Evolutionary conservation across 2,113 vertebrate species (phyloP).

Genomic region (Mixornis gularis): DNA sequence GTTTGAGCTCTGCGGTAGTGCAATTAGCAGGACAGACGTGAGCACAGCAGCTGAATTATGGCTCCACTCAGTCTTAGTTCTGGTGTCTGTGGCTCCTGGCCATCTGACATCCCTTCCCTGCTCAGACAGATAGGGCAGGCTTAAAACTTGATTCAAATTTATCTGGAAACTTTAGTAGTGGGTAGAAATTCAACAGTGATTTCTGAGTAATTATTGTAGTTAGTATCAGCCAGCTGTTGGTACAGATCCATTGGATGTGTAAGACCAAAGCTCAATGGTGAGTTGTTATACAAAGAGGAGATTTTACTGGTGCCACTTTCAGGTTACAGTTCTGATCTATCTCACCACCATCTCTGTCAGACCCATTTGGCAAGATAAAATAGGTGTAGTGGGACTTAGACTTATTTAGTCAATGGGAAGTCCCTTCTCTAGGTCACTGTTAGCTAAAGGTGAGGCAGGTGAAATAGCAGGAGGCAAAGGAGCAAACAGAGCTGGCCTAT

Average conservation of each 20-base stretch:
- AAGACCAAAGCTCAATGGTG: background rate
- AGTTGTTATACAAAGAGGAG: background rate
- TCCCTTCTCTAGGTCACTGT: background rate
- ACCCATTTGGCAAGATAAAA: slow-evolving; percentile 27
- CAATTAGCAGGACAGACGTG: background rate
- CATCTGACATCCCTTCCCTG: background rate
- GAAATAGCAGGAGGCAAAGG: background rate
- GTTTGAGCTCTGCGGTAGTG: background rate
- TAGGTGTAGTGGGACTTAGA: background rate
- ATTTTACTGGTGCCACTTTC: background rate
- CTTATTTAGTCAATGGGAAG: slow-evolving; percentile 30
- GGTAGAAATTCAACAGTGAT: background rate
- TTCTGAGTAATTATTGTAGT: background rate
- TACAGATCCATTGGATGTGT: background rate
- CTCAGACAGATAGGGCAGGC: background rate
- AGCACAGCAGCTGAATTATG: background rate
- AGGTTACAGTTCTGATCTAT: background rate
- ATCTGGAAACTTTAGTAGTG: background rate
- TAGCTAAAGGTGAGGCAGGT: slow-evolving; percentile 52
- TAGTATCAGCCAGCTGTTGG: background rate
- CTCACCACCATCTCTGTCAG: background rate
- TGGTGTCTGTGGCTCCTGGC: background rate
- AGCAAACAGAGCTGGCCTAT: background rate
- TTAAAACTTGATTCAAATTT: background rate
- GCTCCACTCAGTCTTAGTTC: background rate